These are phyloP conservation scores for Pocota personata DNA, from an alignment of 2,888 invertebrate species.

Conservation along the genomic window DNA sequence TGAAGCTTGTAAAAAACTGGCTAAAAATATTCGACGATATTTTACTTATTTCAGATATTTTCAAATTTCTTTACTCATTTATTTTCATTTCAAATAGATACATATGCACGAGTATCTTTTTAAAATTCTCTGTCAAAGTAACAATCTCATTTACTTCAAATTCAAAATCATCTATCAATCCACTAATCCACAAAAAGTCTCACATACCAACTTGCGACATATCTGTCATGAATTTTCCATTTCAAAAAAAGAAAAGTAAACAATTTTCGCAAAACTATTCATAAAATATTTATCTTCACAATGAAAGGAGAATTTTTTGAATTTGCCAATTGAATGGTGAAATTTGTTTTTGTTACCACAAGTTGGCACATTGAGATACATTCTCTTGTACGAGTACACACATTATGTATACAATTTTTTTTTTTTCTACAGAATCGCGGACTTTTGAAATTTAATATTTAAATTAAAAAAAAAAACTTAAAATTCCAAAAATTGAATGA, in stretches of 20 bases:
- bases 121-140: slow-evolving; percentile 19
- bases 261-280: not conserved
- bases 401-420: not conserved
- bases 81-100: not conserved
- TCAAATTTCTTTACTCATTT: no score
- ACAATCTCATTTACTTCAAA: not conserved
- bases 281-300: not conserved
- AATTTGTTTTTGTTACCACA: slow-evolving; percentile 11
- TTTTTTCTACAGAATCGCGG: no score
- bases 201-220: not conserved
- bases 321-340: not conserved
- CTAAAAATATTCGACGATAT: no score
- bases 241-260: slow-evolving; percentile 10
- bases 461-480: not conserved
- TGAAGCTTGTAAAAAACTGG: no score
- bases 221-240: slow-evolving; percentile 12
- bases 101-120: no score
- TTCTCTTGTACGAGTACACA: not conserved
- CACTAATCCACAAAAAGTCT: not conserved
- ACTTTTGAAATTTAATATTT: not conserved
- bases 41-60: no score
- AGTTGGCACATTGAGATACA: not conserved
- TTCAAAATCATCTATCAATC: not conserved
- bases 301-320: not conserved
- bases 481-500: not conserved